Conservation (phyloP, 2,888 invertebrate genomes). For the Drosophila emarginata region DNA sequence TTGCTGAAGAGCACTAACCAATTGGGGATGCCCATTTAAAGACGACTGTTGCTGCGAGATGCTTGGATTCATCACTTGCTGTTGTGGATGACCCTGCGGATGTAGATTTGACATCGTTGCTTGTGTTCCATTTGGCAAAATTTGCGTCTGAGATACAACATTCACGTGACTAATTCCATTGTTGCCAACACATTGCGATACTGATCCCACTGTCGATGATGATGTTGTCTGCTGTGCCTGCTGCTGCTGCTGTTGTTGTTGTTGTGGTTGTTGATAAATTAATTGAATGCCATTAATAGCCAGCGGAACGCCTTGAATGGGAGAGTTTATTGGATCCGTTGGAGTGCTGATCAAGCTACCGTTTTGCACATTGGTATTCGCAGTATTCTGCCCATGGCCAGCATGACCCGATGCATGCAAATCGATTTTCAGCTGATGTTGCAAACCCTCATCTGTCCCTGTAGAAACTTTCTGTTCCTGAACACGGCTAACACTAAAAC, state of each 20-base stretch:
- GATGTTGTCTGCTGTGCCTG: conserved; percentile 8
- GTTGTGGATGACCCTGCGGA: conserved; percentile 45
- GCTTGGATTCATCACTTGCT: conserved; percentile 50
- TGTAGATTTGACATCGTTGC: conserved; percentile 38
- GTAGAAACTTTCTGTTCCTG: conserved; percentile 66
- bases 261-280: conserved; percentile 59
- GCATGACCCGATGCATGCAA: conserved; percentile 48
- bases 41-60: conserved; percentile 48
- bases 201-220: conserved; percentile 10
- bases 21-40: conserved; percentile 41
- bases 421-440: conserved; percentile 65
- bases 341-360: conserved; percentile 73
- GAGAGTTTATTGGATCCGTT: conserved; percentile 64
- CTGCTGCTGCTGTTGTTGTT: conserved; percentile 32
- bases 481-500: conserved; percentile 78
- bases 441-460: conserved; percentile 43
- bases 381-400: conserved; percentile 38
- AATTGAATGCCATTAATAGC: conserved; percentile 68
- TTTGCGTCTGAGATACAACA: conserved; percentile 28
- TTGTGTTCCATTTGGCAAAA: conserved; percentile 44
- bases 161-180: conserved; percentile 45
- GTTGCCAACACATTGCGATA: background rate
- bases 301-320: conserved; percentile 61
- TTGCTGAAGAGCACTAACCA: conserved; percentile 49
- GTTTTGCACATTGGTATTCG: conserved; percentile 45